Percentiles rank a stretch among this genome's conserved stretches.
Conservation (phyloP, 2,888 invertebrate species). For the Siphlonurus alternatus region DNA sequence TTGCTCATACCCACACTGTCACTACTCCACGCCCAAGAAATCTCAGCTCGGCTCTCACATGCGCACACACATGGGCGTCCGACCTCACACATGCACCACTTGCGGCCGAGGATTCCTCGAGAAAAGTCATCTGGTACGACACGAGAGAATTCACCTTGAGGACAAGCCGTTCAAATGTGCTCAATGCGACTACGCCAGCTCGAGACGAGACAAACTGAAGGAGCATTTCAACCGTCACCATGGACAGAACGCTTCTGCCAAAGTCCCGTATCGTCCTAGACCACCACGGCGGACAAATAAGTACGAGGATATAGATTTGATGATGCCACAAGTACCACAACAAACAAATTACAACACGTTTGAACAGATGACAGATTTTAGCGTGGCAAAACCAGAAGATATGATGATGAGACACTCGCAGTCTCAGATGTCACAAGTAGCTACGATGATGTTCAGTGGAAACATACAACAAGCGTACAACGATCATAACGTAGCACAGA, state of each 20-base stretch:
- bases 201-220: conserved; percentile 45
- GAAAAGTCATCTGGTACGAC: conserved; percentile 43
- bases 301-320: neutral
- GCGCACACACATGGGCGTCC: conserved; percentile 38
- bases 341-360: neutral
- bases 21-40: conserved; percentile 44
- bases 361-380: neutral
- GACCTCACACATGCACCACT: conserved; percentile 35
- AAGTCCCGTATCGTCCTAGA: neutral
- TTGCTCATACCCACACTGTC: conserved; percentile 42
- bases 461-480: neutral
- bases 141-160: conserved; percentile 44
- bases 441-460: neutral
- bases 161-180: conserved; percentile 46
- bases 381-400: neutral
- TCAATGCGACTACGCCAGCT: conserved; percentile 45
- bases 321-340: neutral
- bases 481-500: neutral
- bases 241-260: conserved; percentile 15
- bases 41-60: conserved; percentile 45
- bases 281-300: neutral
- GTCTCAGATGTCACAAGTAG: neutral
- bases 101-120: conserved; percentile 48
- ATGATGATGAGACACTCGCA: neutral
- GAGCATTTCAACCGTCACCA: conserved; percentile 35